Base-by-base conservation (phyloP, 2,797 vertebrate species). In the Eidolon dupreanum region DNA sequence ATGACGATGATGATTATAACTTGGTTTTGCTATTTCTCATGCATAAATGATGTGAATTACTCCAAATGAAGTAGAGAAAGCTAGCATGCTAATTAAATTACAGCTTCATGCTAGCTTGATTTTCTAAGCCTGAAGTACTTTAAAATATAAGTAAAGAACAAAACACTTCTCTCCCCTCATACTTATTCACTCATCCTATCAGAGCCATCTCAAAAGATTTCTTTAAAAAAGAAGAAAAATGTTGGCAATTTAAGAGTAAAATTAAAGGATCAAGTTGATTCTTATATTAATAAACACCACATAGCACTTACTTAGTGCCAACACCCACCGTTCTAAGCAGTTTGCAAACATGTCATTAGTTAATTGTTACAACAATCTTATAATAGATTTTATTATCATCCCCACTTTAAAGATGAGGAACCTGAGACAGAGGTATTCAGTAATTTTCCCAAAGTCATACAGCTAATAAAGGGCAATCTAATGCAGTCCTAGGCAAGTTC, bases 71-170 rank as follows among this genome's bases (percentile, higher is more conserved):
- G 12, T 26, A 83, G 24, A 17, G 19, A 65, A 88, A 88, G 6
- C 26, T 26, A 63, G 19, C 49, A 73, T 46, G 24, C 24, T 88
- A 83, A 90, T 77, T 90, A 83, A 87, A 83, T 83, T 65, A 71
- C 51, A 83, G 38, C 49, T 93, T 71, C 33, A 71, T 71, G 70
- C 15, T 96, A 51, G 38, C 38, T 95, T 70, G 20, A 71, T 83
- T 93, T 93, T 93, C 38, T 71, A 75, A 83, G 3, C 38, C 19
- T 86, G 10, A 70, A 85, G n/a, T 61, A 43, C 8, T 68, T 70
- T 88, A 66, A 92, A 84, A 66, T 17, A 92, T 26, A 88, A 81
- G 33, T 31, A 92, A 81, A 86, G 9, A 86, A 28, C 22, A 83
- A 81, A 90, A 55, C 16, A 81, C 8, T 55, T 77, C 17, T 87